These are phyloP conservation scores for Gymnocypris eckloni DNA, from an alignment of 2,797 vertebrate species.

Conservation along the genomic window DNA sequence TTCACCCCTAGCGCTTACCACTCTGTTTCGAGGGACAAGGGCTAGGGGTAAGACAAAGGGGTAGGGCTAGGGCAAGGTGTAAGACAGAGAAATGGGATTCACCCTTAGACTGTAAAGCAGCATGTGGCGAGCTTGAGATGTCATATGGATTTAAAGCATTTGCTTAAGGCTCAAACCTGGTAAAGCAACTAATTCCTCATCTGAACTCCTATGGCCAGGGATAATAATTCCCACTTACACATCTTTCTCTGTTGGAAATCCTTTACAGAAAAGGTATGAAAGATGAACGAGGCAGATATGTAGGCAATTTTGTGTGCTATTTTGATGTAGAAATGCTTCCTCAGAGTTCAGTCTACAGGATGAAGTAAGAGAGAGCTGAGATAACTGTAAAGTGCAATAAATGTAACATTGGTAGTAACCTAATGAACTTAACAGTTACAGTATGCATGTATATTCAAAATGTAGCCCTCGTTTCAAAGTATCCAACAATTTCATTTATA, in stretches of 20 bases:
- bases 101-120: not conserved
- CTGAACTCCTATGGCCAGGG: conserved; percentile 69
- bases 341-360: not conserved
- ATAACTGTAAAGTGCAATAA: not conserved
- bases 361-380: not conserved
- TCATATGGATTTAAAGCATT: conserved; percentile 57
- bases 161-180: conserved; percentile 51
- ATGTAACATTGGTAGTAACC: not conserved
- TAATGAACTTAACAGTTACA: not conserved
- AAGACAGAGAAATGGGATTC: too few relatives aligned
- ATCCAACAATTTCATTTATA: not conserved
- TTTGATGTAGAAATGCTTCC: conserved; percentile 29
- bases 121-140: conserved; percentile 11
- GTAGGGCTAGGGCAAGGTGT: too few relatives aligned
- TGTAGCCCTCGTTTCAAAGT: not conserved
- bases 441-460: not conserved
- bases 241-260: conserved; percentile 70
- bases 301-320: conserved; percentile 24
- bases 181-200: conserved; percentile 71
- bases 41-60: too few relatives aligned
- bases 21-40: too few relatives aligned
- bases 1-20: too few relatives aligned
- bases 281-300: conserved; percentile 5
- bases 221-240: conserved; percentile 67
- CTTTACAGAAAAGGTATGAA: conserved; percentile 27